Conservation (phyloP, 2,888 invertebrate species). For the Netelia melanura region DNA sequence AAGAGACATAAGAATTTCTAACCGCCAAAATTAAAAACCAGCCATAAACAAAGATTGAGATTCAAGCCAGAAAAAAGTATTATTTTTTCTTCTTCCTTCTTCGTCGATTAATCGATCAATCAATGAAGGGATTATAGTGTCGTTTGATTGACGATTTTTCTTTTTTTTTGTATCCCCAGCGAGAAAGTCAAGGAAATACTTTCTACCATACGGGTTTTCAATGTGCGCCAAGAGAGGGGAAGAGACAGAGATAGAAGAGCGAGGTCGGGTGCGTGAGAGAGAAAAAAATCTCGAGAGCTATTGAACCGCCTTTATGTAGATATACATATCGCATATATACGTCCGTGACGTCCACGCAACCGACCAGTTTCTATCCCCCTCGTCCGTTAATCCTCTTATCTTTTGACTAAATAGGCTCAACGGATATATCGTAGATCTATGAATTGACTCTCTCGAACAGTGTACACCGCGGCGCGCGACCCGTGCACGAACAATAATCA, state of each 20-base stretch:
- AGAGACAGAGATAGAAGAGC: background rate
- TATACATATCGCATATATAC: background rate
- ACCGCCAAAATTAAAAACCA: no score
- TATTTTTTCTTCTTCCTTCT: background rate
- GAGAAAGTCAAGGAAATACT: conserved; percentile 29
- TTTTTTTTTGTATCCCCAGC: background rate
- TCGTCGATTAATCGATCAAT: conserved; percentile 48
- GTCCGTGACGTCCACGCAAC: conserved; percentile 16
- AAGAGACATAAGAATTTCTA: no score
- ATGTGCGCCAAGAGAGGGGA: background rate
- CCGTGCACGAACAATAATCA: conserved; percentile 62
- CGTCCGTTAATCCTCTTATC: conserved; percentile 72
- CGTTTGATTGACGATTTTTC: conserved; percentile 24
- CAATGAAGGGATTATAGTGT: conserved; percentile 34
- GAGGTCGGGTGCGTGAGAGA: conserved; percentile 14
- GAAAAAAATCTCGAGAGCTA: conserved; percentile 40
- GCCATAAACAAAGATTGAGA: no score
- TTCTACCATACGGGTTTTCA: conserved; percentile 9
- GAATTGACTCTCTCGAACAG: conserved; percentile 66
- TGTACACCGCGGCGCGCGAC: conserved; percentile 40
- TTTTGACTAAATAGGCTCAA: conserved; percentile 70
- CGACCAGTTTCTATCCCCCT: conserved; percentile 51
- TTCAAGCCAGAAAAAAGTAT: no score
- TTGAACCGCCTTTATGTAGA: conserved; percentile 14
- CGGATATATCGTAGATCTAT: conserved; percentile 67